Conservation (phyloP, 2,797 vertebrate genomes). For the Cossypha caffra region DNA sequence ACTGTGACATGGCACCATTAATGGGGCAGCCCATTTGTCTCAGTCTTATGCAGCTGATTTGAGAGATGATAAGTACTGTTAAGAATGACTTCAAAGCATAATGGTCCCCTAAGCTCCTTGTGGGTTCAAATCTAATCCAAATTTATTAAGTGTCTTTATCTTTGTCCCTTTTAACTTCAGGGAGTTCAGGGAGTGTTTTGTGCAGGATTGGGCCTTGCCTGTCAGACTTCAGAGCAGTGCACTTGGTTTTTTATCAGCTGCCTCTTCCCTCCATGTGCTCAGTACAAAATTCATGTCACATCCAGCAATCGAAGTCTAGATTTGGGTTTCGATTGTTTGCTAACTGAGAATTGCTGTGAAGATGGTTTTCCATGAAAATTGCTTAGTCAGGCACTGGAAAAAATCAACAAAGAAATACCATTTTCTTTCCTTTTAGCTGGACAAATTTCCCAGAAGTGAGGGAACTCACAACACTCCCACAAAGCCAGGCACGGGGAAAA, state of each 20-base stretch:
- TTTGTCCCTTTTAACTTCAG: background rate
- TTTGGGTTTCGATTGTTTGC: conserved; percentile 45
- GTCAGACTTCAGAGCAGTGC: background rate
- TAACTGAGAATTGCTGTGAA: conserved; percentile 23
- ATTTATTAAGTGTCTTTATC: background rate
- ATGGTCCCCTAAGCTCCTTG: background rate
- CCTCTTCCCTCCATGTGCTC: background rate
- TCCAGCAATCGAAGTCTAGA: background rate
- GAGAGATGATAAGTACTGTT: background rate
- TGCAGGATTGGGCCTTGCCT: background rate
- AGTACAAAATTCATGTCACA: conserved; percentile 22
- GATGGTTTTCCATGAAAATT: background rate
- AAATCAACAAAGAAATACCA: background rate
- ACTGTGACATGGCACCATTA: background rate
- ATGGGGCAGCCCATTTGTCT: background rate
- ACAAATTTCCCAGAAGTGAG: background rate
- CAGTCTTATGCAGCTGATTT: background rate
- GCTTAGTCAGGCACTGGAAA: background rate
- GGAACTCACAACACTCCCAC: background rate
- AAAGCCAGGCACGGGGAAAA: background rate
- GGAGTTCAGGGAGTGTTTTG: background rate
- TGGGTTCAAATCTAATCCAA: background rate
- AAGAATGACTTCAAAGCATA: background rate
- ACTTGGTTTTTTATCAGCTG: background rate
- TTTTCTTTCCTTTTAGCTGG: background rate